Evolutionary conservation across 2,797 vertebrate species (phyloP).

Genomic region (Onychomys leucogaster): DNA sequence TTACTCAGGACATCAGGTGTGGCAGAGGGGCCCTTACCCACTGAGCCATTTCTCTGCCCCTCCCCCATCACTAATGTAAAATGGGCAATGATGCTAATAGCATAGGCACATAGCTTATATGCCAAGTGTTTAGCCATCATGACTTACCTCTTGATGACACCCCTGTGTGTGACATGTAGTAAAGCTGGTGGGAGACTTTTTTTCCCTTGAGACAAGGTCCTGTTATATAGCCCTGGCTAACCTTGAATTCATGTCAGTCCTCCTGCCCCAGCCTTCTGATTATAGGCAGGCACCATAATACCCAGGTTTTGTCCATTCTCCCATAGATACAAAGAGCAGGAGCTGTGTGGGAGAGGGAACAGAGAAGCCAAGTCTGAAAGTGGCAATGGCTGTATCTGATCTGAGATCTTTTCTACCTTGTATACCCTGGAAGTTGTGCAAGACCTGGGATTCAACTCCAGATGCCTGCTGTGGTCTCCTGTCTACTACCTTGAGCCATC

Average conservation of each 20-base stretch:
- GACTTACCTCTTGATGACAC: not conserved
- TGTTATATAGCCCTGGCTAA: not conserved
- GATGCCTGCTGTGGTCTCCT: conserved; percentile 6
- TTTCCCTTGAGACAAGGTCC: not conserved
- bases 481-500: not conserved
- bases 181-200: not conserved
- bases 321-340: not conserved
- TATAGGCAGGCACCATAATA: not conserved
- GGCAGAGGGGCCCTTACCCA: not conserved
- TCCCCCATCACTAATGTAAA: not conserved
- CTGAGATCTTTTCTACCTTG: not conserved
- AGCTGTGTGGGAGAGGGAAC: conserved; percentile 7
- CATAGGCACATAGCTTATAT: not conserved
- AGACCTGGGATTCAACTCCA: conserved; percentile 2
- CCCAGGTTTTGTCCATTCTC: not conserved
- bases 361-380: conserved; percentile 1
- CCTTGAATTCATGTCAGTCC: not conserved
- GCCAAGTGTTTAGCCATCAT: not conserved
- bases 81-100: not conserved
- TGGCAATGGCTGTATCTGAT: not conserved
- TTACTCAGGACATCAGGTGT: not conserved
- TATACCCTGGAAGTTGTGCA: not conserved
- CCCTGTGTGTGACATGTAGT: not conserved
- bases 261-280: not conserved
- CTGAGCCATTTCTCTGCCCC: not conserved